Evolutionary conservation across 1,140 invertebrate species (phyloP).

Genomic region (Ganaspis sp.): DNA sequence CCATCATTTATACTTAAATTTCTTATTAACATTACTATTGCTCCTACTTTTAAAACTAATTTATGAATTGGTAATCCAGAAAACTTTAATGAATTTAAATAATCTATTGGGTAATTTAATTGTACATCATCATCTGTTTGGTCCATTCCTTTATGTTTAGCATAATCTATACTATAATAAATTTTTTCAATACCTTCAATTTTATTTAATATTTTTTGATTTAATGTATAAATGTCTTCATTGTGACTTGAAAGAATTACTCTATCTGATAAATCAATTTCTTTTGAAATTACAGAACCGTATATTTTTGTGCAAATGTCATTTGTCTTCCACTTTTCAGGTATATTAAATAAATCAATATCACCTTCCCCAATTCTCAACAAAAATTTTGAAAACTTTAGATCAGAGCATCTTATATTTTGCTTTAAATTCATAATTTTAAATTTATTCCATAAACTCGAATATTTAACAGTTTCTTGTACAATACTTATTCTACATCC

Average conservation of each 20-base stretch:
- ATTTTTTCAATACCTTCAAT: not conserved
- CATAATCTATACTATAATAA: constrained; percentile 39
- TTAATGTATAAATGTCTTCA: constrained; percentile 3
- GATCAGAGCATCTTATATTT: not conserved
- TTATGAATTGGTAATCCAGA: too few relatives aligned
- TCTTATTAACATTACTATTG: too few relatives aligned
- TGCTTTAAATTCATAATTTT: not conserved
- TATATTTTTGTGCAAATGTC: not conserved
- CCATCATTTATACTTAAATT: too few relatives aligned
- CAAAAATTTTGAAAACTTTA: not conserved
- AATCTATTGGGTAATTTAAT: constrained; percentile 40
- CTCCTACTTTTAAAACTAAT: too few relatives aligned
- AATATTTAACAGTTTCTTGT: not conserved
- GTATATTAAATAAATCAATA: not conserved
- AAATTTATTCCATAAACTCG: not conserved
- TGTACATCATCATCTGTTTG: constrained; percentile 32
- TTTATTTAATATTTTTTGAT: constrained; percentile 1
- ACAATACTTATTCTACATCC: not conserved
- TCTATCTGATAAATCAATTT: not conserved
- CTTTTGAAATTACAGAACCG: not conserved
- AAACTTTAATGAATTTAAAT: constrained; percentile 43
- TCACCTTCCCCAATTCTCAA: not conserved
- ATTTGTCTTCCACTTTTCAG: not conserved
- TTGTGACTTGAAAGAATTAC: not conserved
- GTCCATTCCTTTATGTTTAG: not conserved